Conservation (phyloP, 2,113 vertebrate species). For the Anguilla rostrata region DNA sequence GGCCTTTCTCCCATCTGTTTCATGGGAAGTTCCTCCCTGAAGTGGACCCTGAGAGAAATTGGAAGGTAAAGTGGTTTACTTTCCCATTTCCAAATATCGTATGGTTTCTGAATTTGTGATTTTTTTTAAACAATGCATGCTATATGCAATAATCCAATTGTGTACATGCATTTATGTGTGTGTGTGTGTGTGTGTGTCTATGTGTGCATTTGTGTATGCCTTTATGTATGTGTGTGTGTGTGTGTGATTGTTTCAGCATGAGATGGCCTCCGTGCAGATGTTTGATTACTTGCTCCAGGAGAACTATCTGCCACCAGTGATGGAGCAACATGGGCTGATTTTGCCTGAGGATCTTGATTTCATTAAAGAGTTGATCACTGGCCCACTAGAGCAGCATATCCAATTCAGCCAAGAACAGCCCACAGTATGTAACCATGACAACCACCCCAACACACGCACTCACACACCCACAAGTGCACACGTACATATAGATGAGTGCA, state of each 20-base stretch:
- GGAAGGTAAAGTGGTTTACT: conserved; percentile 75
- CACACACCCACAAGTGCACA: too few relatives aligned
- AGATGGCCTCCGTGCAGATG: conserved; percentile 84
- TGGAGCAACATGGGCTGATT: conserved; percentile 73
- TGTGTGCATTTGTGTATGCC: background rate
- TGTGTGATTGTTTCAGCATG: conserved; percentile 72
- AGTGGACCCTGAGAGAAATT: conserved; percentile 65
- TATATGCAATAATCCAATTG: too few relatives aligned
- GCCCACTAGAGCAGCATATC: conserved; percentile 58
- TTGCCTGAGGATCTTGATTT: conserved; percentile 82
- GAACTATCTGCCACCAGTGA: conserved; percentile 71
- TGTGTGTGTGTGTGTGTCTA: background rate
- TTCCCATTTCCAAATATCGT: background rate
- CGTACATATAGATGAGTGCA: too few relatives aligned
- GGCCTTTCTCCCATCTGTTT: conserved; percentile 96
- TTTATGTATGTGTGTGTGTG: background rate
- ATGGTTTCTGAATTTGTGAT: background rate
- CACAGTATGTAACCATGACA: conserved; percentile 44
- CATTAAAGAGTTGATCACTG: conserved; percentile 88
- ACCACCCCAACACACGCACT: background rate
- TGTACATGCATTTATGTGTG: too few relatives aligned
- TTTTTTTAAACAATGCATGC: background rate
- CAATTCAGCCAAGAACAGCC: conserved; percentile 9
- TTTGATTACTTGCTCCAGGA: conserved; percentile 82
- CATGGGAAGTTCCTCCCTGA: conserved; percentile 87